Percentiles rank a stretch among this genome's conserved stretches.
These are phyloP conservation scores for Papilio elwesi DNA, from an alignment of 2,888 invertebrate species.

Conservation along the genomic window DNA sequence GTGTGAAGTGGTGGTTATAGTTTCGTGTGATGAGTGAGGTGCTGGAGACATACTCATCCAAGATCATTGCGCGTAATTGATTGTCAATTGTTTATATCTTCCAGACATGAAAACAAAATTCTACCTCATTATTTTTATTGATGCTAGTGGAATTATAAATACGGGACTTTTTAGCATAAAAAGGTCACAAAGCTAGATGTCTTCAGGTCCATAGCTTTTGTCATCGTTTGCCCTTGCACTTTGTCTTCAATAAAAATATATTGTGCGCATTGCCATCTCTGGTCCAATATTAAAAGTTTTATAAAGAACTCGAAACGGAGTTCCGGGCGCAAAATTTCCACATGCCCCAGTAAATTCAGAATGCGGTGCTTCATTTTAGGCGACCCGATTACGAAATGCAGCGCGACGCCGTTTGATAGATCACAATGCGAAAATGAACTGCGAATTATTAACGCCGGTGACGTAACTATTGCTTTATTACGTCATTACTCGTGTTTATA, in stretches of 20 bases:
- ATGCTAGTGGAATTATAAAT: too few species aligned
- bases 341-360: constrained; percentile 32
- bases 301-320: constrained; percentile 7
- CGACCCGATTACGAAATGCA: constrained; percentile 37
- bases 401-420: constrained; percentile 44
- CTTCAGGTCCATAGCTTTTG: background rate
- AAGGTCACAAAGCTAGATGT: background rate
- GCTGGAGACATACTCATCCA: too few species aligned
- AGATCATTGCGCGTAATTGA: too few species aligned
- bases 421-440: constrained; percentile 47
- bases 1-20: too few species aligned
- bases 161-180: too few species aligned
- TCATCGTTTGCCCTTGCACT: background rate
- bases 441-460: constrained; percentile 33
- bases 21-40: too few species aligned
- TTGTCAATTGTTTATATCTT: too few species aligned
- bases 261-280: constrained; percentile 4
- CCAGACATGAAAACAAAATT: too few species aligned
- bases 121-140: too few species aligned
- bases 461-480: constrained; percentile 31
- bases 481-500: constrained; percentile 3
- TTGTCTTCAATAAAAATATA: constrained; percentile 11
- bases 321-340: constrained; percentile 4
- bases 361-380: constrained; percentile 40
- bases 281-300: constrained; percentile 11